These are phyloP conservation scores for Drosophila anomelani DNA, from an alignment of 2,888 invertebrate genomes.

Conservation along the genomic window DNA sequence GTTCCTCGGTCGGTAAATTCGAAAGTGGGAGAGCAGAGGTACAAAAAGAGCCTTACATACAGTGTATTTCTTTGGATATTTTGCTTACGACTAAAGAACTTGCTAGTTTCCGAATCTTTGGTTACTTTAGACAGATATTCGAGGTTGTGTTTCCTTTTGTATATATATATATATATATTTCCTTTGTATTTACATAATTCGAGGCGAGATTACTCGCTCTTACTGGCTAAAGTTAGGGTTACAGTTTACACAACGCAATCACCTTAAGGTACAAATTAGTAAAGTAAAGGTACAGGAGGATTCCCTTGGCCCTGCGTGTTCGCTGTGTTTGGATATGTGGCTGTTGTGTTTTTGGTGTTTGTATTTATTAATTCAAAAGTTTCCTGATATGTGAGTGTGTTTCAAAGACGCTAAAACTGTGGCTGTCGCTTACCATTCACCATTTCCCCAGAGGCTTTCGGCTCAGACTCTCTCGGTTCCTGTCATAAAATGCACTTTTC, in stretches of 20 bases:
- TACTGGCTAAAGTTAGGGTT: constrained; percentile 4
- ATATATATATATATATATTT: neutral
- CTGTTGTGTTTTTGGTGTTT: constrained; percentile 32
- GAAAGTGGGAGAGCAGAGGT: constrained; percentile 77
- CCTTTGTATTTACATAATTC: constrained; percentile 39
- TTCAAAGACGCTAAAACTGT: constrained; percentile 25
- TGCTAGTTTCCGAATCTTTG: constrained; percentile 25
- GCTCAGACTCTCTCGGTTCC: constrained; percentile 16
- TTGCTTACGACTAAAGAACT: constrained; percentile 32
- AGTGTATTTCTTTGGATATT: constrained; percentile 31
- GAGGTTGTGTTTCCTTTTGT: neutral
- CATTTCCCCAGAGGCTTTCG: constrained; percentile 58
- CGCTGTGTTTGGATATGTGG: constrained; percentile 15
- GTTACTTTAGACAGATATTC: constrained; percentile 25
- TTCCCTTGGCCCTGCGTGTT: constrained; percentile 24
- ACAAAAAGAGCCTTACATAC: constrained; percentile 70
- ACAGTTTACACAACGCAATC: constrained; percentile 42
- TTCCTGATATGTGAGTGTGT: constrained; percentile 64
- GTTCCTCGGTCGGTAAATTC: constrained; percentile 67
- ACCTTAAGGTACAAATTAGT: constrained; percentile 42
- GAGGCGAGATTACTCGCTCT: constrained; percentile 15
- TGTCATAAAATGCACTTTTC: constrained; percentile 44
- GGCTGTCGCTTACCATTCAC: constrained; percentile 42
- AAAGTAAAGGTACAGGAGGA: constrained; percentile 44
- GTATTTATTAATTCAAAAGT: constrained; percentile 41